Evolutionary conservation across 2,113 vertebrate genomes (phyloP).

Genomic region (Rissa tridactyla): DNA sequence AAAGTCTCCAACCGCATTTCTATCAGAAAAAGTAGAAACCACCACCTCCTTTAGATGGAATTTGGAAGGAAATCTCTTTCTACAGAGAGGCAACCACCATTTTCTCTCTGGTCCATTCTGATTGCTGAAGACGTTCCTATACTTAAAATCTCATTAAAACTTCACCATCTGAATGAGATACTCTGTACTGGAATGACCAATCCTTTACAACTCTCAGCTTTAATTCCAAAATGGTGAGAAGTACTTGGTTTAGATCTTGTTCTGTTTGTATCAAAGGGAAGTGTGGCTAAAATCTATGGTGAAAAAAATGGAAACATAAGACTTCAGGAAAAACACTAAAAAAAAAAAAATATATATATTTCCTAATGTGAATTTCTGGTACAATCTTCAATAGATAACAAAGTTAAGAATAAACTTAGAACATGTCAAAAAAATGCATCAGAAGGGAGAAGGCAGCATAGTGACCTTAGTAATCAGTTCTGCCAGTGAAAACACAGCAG

Average conservation of each 20-base stretch:
- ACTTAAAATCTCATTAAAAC: not conserved
- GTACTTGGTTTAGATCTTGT: not conserved
- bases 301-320: not conserved
- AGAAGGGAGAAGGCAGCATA: not conserved
- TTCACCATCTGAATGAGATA: not conserved
- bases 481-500: not conserved
- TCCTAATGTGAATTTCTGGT: not conserved
- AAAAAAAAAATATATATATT: not conserved
- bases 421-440: not conserved
- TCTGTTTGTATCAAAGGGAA: not conserved
- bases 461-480: not conserved
- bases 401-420: not conserved
- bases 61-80: not conserved
- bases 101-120: not conserved
- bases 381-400: not conserved
- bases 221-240: not conserved
- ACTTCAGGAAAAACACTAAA: not conserved
- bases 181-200: not conserved
- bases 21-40: not conserved
- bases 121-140: not conserved
- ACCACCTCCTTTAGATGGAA: not conserved
- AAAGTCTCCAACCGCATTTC: not conserved
- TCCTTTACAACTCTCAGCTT: not conserved
- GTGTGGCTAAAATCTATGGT: not conserved
- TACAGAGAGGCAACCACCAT: not conserved